Percentiles rank a stretch among this genome's conserved stretches.
These are phyloP conservation scores for Drosophila barbarae DNA, from an alignment of 2,888 invertebrate species.

Conservation along the genomic window DNA sequence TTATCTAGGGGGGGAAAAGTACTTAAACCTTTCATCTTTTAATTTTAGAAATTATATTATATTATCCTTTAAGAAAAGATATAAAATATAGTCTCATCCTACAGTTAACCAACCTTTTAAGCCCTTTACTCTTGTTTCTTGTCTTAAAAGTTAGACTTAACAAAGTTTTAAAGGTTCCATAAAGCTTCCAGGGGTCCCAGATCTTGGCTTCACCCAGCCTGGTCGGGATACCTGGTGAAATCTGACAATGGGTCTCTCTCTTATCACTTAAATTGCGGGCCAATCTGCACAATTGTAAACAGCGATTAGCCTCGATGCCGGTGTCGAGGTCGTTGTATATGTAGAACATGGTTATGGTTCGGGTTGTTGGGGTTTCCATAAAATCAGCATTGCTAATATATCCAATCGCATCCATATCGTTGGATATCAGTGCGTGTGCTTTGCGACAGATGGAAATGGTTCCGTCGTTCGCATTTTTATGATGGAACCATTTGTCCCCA, in stretches of 20 bases:
- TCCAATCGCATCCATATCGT: constrained; percentile 10
- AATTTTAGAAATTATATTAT: no score
- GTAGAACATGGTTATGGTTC: constrained; percentile 47
- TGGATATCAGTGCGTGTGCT: constrained; percentile 5
- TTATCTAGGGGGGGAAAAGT: background rate
- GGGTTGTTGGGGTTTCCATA: constrained; percentile 26
- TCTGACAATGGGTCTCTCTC: constrained; percentile 19
- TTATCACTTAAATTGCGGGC: constrained; percentile 34
- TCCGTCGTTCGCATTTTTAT: constrained; percentile 8
- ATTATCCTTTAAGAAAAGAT: no score
- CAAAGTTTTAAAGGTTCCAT: background rate
- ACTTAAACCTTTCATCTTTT: background rate
- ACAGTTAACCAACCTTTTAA: no score
- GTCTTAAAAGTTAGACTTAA: background rate
- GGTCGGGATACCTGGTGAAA: background rate
- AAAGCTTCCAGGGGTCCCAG: no score
- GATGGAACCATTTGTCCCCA: constrained; percentile 1
- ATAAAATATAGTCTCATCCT: no score
- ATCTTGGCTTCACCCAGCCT: background rate
- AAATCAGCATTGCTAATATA: constrained; percentile 37
- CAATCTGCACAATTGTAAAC: constrained; percentile 41
- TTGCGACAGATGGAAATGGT: constrained; percentile 20
- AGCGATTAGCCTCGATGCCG: constrained; percentile 31
- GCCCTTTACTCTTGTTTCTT: background rate
- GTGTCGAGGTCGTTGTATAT: constrained; percentile 31